Percentiles rank a stretch among this genome's conserved stretches.
Conservation (phyloP, 1,140 invertebrate genomes). For the Caenorhabditis briggsae region DNA sequence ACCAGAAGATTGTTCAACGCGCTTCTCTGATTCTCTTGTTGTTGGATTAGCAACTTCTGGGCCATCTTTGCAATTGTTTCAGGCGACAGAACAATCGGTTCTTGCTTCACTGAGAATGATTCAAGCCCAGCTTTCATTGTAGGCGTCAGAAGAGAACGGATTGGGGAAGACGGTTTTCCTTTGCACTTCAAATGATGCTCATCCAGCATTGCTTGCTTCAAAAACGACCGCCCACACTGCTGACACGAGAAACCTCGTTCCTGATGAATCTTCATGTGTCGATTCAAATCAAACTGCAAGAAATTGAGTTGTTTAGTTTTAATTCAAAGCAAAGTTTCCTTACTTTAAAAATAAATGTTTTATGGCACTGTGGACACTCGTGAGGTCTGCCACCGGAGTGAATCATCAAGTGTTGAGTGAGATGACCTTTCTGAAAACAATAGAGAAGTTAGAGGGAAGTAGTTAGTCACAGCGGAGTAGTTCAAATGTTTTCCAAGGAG, state of each 20-base stretch:
- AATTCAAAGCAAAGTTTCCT: neutral
- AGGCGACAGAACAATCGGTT: constrained; percentile 27
- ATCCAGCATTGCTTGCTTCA: constrained; percentile 69
- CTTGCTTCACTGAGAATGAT: neutral
- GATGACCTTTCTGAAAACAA: constrained; percentile 76
- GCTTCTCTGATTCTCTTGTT: constrained; percentile 45
- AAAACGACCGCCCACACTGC: constrained; percentile 71
- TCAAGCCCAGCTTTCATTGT: neutral
- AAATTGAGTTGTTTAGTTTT: neutral
- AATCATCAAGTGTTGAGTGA: constrained; percentile 78
- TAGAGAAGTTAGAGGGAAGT: neutral
- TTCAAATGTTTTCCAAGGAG: constrained; percentile 49
- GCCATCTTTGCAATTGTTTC: constrained; percentile 62
- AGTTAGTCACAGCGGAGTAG: neutral
- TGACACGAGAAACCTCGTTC: constrained; percentile 72
- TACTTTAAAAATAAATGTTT: constrained; percentile 84
- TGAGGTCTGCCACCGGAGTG: constrained; percentile 85
- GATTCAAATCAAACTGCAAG: constrained; percentile 74
- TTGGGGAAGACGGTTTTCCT: constrained; percentile 57
- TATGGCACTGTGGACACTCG: constrained; percentile 96
- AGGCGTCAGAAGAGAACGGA: constrained; percentile 42
- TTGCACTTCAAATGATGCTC: constrained; percentile 74
- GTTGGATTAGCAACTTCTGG: constrained; percentile 53
- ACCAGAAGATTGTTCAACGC: constrained; percentile 2
- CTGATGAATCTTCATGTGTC: constrained; percentile 77